Evolutionary conservation across 2,797 vertebrate species (phyloP).

Genomic region (Gouania willdenowi): DNA sequence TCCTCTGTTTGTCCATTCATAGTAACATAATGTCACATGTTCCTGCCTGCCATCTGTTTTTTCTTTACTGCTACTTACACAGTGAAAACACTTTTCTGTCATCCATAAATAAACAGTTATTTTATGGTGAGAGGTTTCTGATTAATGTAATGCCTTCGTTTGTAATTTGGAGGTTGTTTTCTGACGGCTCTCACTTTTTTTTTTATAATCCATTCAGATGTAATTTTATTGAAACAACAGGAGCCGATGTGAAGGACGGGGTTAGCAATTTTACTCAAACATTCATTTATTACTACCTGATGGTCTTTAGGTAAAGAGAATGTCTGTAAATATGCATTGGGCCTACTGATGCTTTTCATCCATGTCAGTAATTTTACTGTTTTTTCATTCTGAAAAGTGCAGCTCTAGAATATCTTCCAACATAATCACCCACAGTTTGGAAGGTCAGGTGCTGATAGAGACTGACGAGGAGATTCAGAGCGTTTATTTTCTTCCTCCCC

Average conservation of each 20-base stretch:
- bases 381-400: slow-evolving; percentile 1
- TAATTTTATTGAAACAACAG: slow-evolving; percentile 5
- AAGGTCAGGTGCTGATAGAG: too few species aligned
- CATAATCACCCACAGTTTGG: neutral
- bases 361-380: neutral
- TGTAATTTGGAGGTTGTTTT: slow-evolving; percentile 41
- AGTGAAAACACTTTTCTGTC: slow-evolving; percentile 21
- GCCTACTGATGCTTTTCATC: slow-evolving; percentile 4
- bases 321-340: slow-evolving; percentile 36
- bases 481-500: too few species aligned
- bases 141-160: slow-evolving; percentile 36
- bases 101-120: slow-evolving; percentile 21
- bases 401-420: slow-evolving; percentile 25
- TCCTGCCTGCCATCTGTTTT: slow-evolving; percentile 39
- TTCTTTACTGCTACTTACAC: slow-evolving; percentile 34
- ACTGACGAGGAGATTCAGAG: too few species aligned
- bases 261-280: slow-evolving; percentile 11
- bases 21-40: slow-evolving; percentile 27
- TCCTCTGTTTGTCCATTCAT: slow-evolving; percentile 41
- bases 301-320: slow-evolving; percentile 27
- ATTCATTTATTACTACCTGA: slow-evolving; percentile 10
- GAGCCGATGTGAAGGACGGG: slow-evolving; percentile 17
- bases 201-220: slow-evolving; percentile 21
- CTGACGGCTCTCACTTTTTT: slow-evolving; percentile 28
- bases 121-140: slow-evolving; percentile 15